Evolutionary conservation across 2,888 invertebrate species (phyloP).

Genomic region (Ornithoptera alexandrae): DNA sequence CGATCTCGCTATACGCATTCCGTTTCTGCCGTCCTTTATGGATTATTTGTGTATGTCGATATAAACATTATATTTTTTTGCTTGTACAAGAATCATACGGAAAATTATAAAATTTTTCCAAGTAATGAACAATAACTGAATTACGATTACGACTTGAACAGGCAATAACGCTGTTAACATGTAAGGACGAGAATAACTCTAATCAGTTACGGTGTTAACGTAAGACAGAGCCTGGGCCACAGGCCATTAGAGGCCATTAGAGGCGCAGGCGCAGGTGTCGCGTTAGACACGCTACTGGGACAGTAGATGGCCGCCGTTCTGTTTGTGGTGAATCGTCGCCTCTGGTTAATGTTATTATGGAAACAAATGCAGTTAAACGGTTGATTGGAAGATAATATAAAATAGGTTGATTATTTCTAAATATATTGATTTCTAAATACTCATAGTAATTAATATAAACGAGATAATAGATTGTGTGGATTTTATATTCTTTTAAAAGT

Average conservation of each 20-base stretch:
- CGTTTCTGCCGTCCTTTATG: too few relatives aligned
- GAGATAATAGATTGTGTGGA: background rate
- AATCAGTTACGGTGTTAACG: constrained; percentile 53
- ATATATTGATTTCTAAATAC: too few relatives aligned
- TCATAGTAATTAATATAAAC: background rate
- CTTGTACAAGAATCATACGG: background rate
- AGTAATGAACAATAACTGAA: constrained; percentile 5
- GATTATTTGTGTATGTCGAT: too few relatives aligned
- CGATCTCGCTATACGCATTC: too few relatives aligned
- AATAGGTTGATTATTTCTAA: background rate
- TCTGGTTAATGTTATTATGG: constrained; percentile 36
- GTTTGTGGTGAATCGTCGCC: constrained; percentile 29
- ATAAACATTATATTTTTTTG: too few relatives aligned
- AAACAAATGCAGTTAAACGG: constrained; percentile 25
- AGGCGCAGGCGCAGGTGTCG: constrained; percentile 60
- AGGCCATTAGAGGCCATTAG: constrained; percentile 49
- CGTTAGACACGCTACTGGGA: constrained; percentile 68
- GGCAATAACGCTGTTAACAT: constrained; percentile 30
- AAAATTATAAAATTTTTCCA: background rate
- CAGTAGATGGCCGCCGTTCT: constrained; percentile 40
- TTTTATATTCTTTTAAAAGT: background rate
- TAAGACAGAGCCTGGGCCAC: constrained; percentile 49
- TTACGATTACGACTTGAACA: constrained; percentile 12
- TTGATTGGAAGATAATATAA: background rate
- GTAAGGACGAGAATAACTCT: constrained; percentile 48